phyloP scores from a whole-genome alignment of 2,888 invertebrate genomes.

The Notocelia uddmanniana region DNA sequence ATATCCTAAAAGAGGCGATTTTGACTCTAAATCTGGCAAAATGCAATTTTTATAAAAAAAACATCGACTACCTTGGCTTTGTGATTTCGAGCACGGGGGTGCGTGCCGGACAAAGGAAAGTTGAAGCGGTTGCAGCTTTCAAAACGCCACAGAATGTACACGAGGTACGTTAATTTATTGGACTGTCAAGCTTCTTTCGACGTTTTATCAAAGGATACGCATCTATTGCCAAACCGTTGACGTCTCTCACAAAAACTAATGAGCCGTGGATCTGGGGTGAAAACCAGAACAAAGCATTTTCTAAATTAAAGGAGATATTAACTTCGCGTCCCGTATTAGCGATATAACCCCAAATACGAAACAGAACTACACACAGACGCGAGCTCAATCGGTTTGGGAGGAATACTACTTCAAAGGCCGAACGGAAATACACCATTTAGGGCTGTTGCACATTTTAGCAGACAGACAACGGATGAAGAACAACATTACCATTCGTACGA shows the following conservation, averaged over 20 bases:
- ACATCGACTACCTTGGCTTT: neutral
- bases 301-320: neutral
- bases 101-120: neutral
- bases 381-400: neutral
- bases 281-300: neutral
- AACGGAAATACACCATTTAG: neutral
- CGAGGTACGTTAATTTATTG: constrained; percentile 1
- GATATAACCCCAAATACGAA: neutral
- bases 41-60: neutral
- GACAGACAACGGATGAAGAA: neutral
- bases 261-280: neutral
- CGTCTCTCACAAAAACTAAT: neutral
- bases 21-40: neutral
- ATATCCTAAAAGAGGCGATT: neutral
- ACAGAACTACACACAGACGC: constrained; percentile 1
- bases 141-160: neutral
- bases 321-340: neutral
- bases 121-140: neutral
- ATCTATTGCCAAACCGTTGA: neutral
- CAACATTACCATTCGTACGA: neutral
- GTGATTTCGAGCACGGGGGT: neutral
- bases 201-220: neutral
- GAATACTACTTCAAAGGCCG: neutral
- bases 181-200: neutral
- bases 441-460: neutral